These are phyloP conservation scores for Cordylochernes scorpioides DNA, from an alignment of 2,888 invertebrate genomes.

Conservation along the genomic window DNA sequence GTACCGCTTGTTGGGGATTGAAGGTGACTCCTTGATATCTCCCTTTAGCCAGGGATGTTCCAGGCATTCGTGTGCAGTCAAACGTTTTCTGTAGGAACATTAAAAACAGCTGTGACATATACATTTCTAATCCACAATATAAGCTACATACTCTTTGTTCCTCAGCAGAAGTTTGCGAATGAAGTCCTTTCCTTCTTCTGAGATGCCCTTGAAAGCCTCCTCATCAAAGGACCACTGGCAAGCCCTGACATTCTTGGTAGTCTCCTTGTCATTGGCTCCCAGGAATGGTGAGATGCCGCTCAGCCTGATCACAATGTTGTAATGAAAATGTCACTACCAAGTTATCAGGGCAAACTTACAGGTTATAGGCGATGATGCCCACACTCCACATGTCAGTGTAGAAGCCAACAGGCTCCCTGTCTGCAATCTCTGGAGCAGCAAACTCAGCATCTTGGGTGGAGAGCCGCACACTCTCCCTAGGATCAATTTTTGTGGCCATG, in stretches of 20 bases:
- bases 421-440: slow-evolving; percentile 96
- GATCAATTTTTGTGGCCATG: slow-evolving; percentile 88
- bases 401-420: slow-evolving; percentile 93
- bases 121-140: background rate
- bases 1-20: slow-evolving; percentile 57
- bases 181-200: slow-evolving; percentile 92
- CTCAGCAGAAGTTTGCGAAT: slow-evolving; percentile 68
- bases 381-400: slow-evolving; percentile 99
- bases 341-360: slow-evolving; percentile 36
- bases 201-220: slow-evolving; percentile 74
- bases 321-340: background rate
- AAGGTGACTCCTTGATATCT: slow-evolving; percentile 23
- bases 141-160: slow-evolving; percentile 49
- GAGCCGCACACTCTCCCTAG: slow-evolving; percentile 93
- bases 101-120: background rate
- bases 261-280: slow-evolving; percentile 92
- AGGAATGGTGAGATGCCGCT: slow-evolving; percentile 96
- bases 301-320: slow-evolving; percentile 31
- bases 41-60: slow-evolving; percentile 68
- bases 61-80: slow-evolving; percentile 93
- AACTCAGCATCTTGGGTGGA: slow-evolving; percentile 98
- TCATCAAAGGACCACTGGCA: slow-evolving; percentile 99
- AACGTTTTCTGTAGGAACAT: slow-evolving; percentile 43
- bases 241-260: slow-evolving; percentile 85
- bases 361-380: slow-evolving; percentile 87